Evolutionary conservation across 2,797 vertebrate genomes (phyloP), one percentile per base, ranked within the genome.

Genomic region (Cyclura pinguis): DNA sequence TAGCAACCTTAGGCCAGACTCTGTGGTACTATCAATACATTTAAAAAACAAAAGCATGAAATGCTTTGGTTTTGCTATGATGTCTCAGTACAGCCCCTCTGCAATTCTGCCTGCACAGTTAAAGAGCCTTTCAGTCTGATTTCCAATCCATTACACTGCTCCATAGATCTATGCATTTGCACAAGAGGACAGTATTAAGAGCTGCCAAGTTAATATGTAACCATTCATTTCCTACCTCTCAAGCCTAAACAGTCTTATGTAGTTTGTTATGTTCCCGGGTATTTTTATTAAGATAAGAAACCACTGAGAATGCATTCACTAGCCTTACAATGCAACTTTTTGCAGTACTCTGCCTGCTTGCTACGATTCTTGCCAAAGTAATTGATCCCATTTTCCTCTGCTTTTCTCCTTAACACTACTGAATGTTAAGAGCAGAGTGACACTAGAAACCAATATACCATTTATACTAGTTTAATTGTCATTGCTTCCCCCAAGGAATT

Each of bases 171-270:
- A 85, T 89, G 88, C 59, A 32, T 89, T 84, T 85, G 14, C 73
- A 78, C 47, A 89, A 77, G 73, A 78, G 73, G 73, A 50, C 42
- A 78, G 20, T 59, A 77, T 83, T 55, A 76, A 90, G 80, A 87
- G 32, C 50, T 81, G 50, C 69, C 72, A 83, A 83, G 57, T 77
- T 83, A 90, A 86, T 50, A 80, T 35, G 24, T 77, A 83, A 77
- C 84, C 57, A 42, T 90, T 87, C 55, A 86, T 82, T 87, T 83
- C n/a, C 89, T 82, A 52, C 22, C 57, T 90, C 78, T 52, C 85
- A 86, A 83, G 78, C 80, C 80, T 73, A 90, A 52, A 87, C 47
- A 87, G 76, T 74, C 16, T 47, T 83, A 77, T 57, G 9, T n/a
- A 72, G 74, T 85, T 86, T 50, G 50, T 76, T 83, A 90, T 77